phyloP scores from a whole-genome alignment of 1,140 invertebrate genomes.

The Ceratina australensis region DNA sequence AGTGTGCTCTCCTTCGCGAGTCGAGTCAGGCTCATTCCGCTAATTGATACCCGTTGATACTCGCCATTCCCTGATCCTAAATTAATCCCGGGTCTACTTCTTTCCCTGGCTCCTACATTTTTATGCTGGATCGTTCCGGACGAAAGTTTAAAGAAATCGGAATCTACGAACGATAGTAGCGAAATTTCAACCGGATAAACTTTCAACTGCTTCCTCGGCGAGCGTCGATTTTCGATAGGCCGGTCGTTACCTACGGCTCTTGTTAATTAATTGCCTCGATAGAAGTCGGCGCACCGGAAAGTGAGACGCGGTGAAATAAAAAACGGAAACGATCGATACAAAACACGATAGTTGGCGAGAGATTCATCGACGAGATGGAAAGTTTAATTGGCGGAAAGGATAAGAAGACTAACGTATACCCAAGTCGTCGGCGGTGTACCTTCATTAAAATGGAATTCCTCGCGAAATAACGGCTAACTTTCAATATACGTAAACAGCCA shows the following conservation, averaged over 20 bases:
- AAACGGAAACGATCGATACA: neutral
- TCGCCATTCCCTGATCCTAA: constrained; percentile 40
- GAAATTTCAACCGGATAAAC: constrained; percentile 15
- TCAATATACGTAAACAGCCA: too few relatives aligned
- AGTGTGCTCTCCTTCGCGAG: constrained; percentile 18
- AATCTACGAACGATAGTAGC: neutral
- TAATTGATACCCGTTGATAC: constrained; percentile 55
- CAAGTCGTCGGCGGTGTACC: neutral
- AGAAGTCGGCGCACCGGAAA: neutral
- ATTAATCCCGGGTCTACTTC: constrained; percentile 34
- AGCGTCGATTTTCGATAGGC: constrained; percentile 5
- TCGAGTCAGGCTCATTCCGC: constrained; percentile 35
- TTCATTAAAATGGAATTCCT: constrained; percentile 3
- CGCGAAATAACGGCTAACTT: neutral
- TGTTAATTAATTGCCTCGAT: constrained; percentile 43
- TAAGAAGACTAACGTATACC: neutral
- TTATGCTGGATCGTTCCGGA: neutral
- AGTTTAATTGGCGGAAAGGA: constrained; percentile 33
- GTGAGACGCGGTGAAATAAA: too few relatives aligned
- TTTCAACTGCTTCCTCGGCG: constrained; percentile 11
- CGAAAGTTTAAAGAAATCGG: neutral
- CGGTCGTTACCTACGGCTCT: neutral
- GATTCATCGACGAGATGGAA: constrained; percentile 18
- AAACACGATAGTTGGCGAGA: neutral
- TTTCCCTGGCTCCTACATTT: neutral